These are phyloP conservation scores for Clamator glandarius DNA, from an alignment of 2,797 vertebrate species.

Conservation along the genomic window DNA sequence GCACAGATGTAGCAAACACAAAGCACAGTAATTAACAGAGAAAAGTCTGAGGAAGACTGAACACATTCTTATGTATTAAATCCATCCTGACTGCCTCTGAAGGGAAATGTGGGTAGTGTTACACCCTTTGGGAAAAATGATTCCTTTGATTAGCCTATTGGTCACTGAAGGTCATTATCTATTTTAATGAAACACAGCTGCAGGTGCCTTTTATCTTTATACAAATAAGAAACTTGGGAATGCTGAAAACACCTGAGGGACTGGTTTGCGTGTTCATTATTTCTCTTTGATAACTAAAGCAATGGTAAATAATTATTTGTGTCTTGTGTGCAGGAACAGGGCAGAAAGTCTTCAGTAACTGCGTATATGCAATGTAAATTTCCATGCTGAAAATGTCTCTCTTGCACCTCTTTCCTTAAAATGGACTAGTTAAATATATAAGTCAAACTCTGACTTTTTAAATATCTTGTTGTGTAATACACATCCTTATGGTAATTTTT, in stretches of 20 bases:
- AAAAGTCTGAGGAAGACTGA: not conserved
- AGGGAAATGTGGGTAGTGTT: not conserved
- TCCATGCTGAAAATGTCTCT: conserved; percentile 41
- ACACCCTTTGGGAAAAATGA: not conserved
- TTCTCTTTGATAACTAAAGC: conserved; percentile 47
- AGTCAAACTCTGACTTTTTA: not conserved
- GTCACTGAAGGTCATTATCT: conserved; percentile 34
- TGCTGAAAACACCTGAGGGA: not conserved
- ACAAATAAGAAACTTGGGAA: conserved; percentile 28
- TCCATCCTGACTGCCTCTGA: not conserved
- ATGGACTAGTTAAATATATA: not conserved
- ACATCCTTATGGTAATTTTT: not conserved
- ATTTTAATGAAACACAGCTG: conserved; percentile 38
- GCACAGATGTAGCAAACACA: not conserved
- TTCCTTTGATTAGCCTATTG: conserved; percentile 34
- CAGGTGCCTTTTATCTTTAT: conserved; percentile 45
- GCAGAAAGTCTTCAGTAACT: not conserved
- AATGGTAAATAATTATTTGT: conserved; percentile 58
- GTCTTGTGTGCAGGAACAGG: not conserved
- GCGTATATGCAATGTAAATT: conserved; percentile 9
- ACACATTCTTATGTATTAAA: conserved; percentile 11
- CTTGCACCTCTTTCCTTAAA: conserved; percentile 21
- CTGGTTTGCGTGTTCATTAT: not conserved
- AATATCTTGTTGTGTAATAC: not conserved
- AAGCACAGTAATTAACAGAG: conserved; percentile 1